Conservation (phyloP, 1,140 invertebrate species). For the Stratiolaelaps scimitus region DNA sequence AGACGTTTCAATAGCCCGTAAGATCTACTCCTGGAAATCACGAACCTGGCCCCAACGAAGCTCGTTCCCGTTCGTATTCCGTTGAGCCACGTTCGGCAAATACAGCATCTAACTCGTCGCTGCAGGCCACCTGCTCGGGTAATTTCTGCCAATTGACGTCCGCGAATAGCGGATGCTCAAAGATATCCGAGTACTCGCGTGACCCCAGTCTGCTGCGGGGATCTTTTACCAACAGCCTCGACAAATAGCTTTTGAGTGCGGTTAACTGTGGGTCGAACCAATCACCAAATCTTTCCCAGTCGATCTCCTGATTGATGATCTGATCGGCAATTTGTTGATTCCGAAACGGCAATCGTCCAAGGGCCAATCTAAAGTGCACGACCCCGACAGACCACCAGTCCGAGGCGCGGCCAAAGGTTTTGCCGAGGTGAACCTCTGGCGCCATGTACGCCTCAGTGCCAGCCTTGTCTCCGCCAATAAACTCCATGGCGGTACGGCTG, state of each 20-base stretch:
- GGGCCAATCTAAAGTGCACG: not conserved
- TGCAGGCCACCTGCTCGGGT: not conserved
- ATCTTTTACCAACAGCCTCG: not conserved
- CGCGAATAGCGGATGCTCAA: not conserved
- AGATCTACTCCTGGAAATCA: too few relatives aligned
- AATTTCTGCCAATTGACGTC: not conserved
- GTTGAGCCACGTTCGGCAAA: not conserved
- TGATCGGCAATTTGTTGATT: not conserved
- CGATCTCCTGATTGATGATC: not conserved
- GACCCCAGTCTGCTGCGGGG: not conserved
- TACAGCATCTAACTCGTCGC: not conserved
- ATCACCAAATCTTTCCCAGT: not conserved
- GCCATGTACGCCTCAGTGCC: constrained; percentile 24
- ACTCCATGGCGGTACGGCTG: not conserved
- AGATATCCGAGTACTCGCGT: constrained; percentile 3
- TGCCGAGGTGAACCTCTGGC: not conserved
- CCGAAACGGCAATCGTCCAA: constrained; percentile 14
- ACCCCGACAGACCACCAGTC: constrained; percentile 11
- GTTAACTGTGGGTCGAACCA: not conserved
- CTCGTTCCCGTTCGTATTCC: not conserved
- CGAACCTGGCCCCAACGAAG: not conserved
- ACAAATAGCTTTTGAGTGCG: not conserved
- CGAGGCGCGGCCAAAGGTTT: constrained; percentile 3
- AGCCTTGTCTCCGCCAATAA: not conserved
- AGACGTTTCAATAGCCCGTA: too few relatives aligned